phyloP scores from a whole-genome alignment of 2,888 invertebrate genomes.

The Drosophila formosana region DNA sequence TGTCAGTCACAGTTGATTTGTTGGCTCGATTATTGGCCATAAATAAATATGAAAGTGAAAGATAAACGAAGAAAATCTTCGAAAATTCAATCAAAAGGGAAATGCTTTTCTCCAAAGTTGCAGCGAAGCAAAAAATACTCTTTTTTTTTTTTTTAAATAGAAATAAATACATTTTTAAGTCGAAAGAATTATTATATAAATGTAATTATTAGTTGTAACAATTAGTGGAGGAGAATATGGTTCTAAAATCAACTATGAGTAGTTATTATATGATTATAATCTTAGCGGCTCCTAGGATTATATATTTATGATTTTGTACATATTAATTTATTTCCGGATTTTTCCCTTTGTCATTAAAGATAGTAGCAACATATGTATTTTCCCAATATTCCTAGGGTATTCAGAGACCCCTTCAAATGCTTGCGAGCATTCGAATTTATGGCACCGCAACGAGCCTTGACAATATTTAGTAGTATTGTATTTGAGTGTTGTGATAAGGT shows the following conservation, averaged over 20 bases:
- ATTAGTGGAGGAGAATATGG: too few relatives aligned
- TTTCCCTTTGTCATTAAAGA: too few relatives aligned
- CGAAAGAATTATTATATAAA: too few relatives aligned
- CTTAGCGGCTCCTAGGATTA: too few relatives aligned
- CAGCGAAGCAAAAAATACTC: neutral
- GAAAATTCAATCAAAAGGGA: neutral
- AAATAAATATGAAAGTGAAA: slow-evolving; percentile 15
- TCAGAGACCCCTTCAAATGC: neutral
- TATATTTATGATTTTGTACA: too few relatives aligned
- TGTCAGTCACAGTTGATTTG: slow-evolving; percentile 11
- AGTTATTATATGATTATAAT: too few relatives aligned
- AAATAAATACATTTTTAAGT: too few relatives aligned
- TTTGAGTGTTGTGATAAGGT: slow-evolving; percentile 51
- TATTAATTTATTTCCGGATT: too few relatives aligned
- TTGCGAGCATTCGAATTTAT: neutral
- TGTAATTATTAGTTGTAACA: too few relatives aligned
- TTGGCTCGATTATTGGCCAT: slow-evolving; percentile 3
- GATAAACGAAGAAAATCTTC: neutral
- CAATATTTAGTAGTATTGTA: neutral
- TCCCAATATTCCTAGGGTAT: neutral
- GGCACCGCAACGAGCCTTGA: slow-evolving; percentile 19
- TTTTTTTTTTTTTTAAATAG: too few relatives aligned
- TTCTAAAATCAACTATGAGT: too few relatives aligned
- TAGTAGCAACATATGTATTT: neutral
- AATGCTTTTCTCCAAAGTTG: neutral